Evolutionary conservation across 2,797 vertebrate genomes (phyloP), one percentile per base, ranked within the genome.

Genomic region (Balearica regulorum): DNA sequence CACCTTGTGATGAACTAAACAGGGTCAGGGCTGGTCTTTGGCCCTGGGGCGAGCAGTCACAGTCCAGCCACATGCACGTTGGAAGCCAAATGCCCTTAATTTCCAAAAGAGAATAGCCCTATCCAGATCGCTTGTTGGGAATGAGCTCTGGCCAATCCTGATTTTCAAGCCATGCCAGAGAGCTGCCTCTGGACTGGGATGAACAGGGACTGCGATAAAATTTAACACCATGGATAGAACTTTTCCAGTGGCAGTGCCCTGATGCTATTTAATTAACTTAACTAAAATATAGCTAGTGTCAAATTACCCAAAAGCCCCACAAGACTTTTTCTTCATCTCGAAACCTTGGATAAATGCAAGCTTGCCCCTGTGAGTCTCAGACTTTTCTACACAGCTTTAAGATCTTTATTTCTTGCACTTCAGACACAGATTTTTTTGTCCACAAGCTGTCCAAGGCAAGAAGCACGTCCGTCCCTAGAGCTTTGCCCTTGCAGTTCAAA

Each of bases 51-150:
- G 51, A 80, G 44, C 17, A 73, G 82, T 20, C 55, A 91, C 7
- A 85, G 21, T 64, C 49, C 20, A 60, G 49, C 16, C 57, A 82
- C n/a, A 14, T 5, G 2, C 20, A 73, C 2, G 0, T 0, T 35
- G 20, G 13, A 55, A 17, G 21, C 12, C 64, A 55, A 88, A 68
- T 0, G 1, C 4, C 31, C 58, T 89, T 31, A 58, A 43, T 6
- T 28, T 46, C 44, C 18, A 19, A 66, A 90, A 60, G 21, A 61
- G 53, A 87, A 41, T 1, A 1, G 11, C 41, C 9, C 19, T 35
- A 26, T 44, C 51, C 57, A 91, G 44, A 41, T 11, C 0, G 1
- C 24, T 24, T 43, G 6, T 5, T 72, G 75, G 51, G 66, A 87
- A 18, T 2, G 8, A 79, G n/a, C 61, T 81, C 48, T 61, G 29